Evolutionary conservation across 2,888 invertebrate genomes (phyloP).

Genomic region (Pachymerium ferrugineum): DNA sequence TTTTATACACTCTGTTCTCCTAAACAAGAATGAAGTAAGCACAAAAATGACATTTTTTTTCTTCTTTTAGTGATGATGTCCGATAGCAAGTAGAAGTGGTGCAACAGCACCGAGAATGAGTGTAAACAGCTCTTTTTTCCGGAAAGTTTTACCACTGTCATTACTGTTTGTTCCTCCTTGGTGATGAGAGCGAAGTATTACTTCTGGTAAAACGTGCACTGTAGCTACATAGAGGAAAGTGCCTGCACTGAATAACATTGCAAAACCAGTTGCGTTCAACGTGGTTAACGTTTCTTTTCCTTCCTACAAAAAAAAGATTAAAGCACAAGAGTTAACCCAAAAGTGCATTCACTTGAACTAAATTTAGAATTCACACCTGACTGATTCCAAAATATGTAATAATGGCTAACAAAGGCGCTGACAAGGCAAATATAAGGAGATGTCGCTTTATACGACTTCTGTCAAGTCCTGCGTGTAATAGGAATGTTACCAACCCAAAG

Average conservation of each 20-base stretch:
- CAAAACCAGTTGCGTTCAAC: slow-evolving; percentile 89
- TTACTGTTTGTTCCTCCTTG: slow-evolving; percentile 44
- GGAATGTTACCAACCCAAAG: slow-evolving; percentile 95
- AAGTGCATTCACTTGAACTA: background rate
- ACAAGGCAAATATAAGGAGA: slow-evolving; percentile 80
- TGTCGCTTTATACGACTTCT: slow-evolving; percentile 80
- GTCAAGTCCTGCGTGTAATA: slow-evolving; percentile 91
- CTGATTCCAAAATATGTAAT: slow-evolving; percentile 91
- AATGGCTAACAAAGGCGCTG: slow-evolving; percentile 84
- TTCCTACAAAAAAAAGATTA: slow-evolving; percentile 56
- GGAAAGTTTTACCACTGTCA: slow-evolving; percentile 42
- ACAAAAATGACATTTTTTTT: background rate
- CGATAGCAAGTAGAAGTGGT: slow-evolving; percentile 82
- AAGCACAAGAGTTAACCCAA: background rate
- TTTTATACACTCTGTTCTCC: background rate
- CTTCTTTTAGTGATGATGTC: slow-evolving; percentile 71
- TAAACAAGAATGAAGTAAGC: too few species aligned
- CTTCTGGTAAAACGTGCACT: slow-evolving; percentile 94
- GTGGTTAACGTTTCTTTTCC: slow-evolving; percentile 84
- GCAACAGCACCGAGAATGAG: slow-evolving; percentile 80
- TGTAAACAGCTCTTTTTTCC: slow-evolving; percentile 65
- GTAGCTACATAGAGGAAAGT: slow-evolving; percentile 98
- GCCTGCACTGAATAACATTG: slow-evolving; percentile 98
- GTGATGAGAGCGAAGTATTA: slow-evolving; percentile 49
- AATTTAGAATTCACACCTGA: slow-evolving; percentile 49